phyloP scores from a whole-genome alignment of 2,113 vertebrate genomes.

The Centropristis striata region DNA sequence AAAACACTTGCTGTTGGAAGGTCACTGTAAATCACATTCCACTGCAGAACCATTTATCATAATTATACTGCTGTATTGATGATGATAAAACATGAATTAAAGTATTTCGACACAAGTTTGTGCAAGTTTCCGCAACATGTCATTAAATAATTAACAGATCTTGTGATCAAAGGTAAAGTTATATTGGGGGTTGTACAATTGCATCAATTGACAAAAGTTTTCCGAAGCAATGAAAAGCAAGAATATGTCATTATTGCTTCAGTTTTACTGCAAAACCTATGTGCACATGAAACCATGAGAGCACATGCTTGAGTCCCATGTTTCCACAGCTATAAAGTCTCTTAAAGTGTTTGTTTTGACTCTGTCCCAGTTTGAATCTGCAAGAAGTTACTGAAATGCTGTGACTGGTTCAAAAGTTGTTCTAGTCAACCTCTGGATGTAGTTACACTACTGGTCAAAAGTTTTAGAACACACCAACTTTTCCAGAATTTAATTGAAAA shows the following conservation, averaged over 20 bases:
- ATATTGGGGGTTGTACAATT: constrained; percentile 12
- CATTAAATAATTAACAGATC: constrained; percentile 5
- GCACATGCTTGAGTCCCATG: not conserved
- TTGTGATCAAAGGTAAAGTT: constrained; percentile 36
- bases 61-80: not conserved
- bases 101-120: no score
- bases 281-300: not conserved
- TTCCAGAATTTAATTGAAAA: no score
- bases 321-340: not conserved
- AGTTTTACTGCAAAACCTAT: not conserved
- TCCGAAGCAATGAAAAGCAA: not conserved
- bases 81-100: not conserved
- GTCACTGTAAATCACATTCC: not conserved
- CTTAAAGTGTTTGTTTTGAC: not conserved
- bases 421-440: not conserved
- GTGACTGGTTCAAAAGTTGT: no score
- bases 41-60: not conserved
- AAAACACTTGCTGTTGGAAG: not conserved
- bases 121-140: not conserved
- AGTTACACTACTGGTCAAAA: no score
- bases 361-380: not conserved
- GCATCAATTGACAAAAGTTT: not conserved
- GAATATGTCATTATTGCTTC: not conserved
- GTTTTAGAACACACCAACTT: no score
- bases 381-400: not conserved